phyloP scores from a whole-genome alignment of 2,113 vertebrate species.

The Pelobates fuscus region DNA sequence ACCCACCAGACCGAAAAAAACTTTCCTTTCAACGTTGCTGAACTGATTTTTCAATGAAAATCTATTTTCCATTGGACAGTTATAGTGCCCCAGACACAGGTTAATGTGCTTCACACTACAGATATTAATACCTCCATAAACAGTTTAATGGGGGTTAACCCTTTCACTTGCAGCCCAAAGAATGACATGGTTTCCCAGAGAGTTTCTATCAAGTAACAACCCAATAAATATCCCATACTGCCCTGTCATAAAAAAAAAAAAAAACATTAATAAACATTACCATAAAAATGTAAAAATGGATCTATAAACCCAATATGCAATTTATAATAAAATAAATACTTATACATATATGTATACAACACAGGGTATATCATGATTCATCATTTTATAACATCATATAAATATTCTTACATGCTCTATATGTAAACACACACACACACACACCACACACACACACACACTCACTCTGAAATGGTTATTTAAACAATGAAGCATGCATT shows the following conservation, averaged over 20 bases:
- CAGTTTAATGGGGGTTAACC: constrained; percentile 20
- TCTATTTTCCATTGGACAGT: background rate
- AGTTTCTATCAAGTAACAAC: background rate
- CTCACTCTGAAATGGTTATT: too few relatives aligned
- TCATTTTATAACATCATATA: too few relatives aligned
- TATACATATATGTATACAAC: background rate
- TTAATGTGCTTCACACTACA: too few relatives aligned
- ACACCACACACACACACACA: background rate
- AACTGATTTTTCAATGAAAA: constrained; percentile 21
- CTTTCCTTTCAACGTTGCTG: constrained; percentile 1
- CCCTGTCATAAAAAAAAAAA: too few relatives aligned
- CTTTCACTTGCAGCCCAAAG: background rate
- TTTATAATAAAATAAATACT: background rate
- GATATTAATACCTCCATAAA: background rate
- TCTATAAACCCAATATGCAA: too few relatives aligned
- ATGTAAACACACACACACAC: too few relatives aligned
- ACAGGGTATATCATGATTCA: too few relatives aligned
- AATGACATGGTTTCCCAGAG: too few relatives aligned
- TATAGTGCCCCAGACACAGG: constrained; percentile 9
- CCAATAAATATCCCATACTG: background rate
- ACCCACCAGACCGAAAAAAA: constrained; percentile 41
- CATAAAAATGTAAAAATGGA: too few relatives aligned
- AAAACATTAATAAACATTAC: too few relatives aligned
- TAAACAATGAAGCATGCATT: background rate
- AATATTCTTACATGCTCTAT: background rate